Evolutionary conservation across 1,140 invertebrate genomes (phyloP), one percentile per base, ranked within the genome.

Genomic region (Artemia franciscana): DNA sequence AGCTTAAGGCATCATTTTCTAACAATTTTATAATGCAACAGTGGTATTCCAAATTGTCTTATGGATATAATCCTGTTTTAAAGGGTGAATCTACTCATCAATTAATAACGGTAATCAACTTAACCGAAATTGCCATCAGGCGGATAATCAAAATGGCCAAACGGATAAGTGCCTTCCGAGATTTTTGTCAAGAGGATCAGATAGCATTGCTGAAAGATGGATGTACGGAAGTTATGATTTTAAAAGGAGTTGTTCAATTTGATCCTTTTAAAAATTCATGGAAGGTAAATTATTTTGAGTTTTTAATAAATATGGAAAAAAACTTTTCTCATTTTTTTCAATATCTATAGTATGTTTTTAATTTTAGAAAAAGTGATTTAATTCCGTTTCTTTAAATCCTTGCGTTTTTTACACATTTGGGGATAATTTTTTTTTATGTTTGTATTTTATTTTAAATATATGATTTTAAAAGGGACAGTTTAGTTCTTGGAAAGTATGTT

Each of bases 131-230:
- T 62, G 88, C 89, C 3, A 92, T 94, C 65, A 75, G 89, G 62
- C 76, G 90, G 30, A 74, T 94, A 23, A 92, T 93, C 67, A 89
- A 90, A 72, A 91, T 91, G 84, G 84, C 87, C 0, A 92, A 92
- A 69, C 86, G 86, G 71, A 87, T 92, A 30, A 83, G 79, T 66
- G 84, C 82, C 24, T 93, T 91, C 71, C 88, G 85, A 71, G 88
- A 83, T 69, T 85, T 91, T 81, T 91, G 86, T 68, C 85, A 91
- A 69, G 86, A 88, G 67, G 88, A 91, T 75, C 89, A 92, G 75
- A 81, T 93, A 57, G 86, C 88, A 18, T 73, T 93, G 12, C 72
- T 93, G 0, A 93, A 95, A 74, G 88, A 88, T 7, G 83, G 84
- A 0, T 89, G 86, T 65, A 89, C 86, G 60, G 88, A 94, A 75